Evolutionary conservation across 1,140 invertebrate species (phyloP), one percentile per base, ranked within the genome.

Genomic region (Cataglyphis hispanica): DNA sequence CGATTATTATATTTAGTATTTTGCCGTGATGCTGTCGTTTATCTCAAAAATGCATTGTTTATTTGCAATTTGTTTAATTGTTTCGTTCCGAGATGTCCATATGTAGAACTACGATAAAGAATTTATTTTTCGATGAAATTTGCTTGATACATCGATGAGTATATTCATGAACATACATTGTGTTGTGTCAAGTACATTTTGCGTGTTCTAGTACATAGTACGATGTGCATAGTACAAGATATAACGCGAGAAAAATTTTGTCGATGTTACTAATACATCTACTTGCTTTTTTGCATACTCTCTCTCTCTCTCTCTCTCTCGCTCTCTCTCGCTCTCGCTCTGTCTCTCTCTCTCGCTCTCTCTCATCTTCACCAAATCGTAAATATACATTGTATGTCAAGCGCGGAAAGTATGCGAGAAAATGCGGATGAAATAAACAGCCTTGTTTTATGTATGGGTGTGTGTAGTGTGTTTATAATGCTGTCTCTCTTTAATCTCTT

Each of bases 21-120:
- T n/a, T 19, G 4, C 27, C 22, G n/a, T n/a, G n/a, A 19, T 31
- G 4, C 13, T n/a, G 6, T 11, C n/a, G 19, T 22, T 22, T n/a
- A 37, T 64, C 5, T 43, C 22, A 6, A 1, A 19, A 34, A 64
- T 19, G 22, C 19, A 5, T 13, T 43, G 43, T 27, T 61, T 16
- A n/a, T 19, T 16, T 50, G 13, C 31, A 2, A 13, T 7, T 13
- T 16, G 19, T 16, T 11, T 31, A 34, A 2, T 22, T 56, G 56
- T 67, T 31, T 22, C 22, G 16, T 53, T 27, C 46, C 46, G 40
- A 46, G 8, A n/a, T 61, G 1, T 80, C 31, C 46, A 56, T 67
- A 80, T 80, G 43, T 34, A 63, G 76, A 80, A n/a, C 66, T 80
- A 13, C 76, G 63, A 63, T n/a, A 16, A 16, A 53, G 13, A 56